Percentiles rank a stretch among this genome's conserved stretches.
Conservation (phyloP, 2,888 invertebrate species). For the Luperina testacea region DNA sequence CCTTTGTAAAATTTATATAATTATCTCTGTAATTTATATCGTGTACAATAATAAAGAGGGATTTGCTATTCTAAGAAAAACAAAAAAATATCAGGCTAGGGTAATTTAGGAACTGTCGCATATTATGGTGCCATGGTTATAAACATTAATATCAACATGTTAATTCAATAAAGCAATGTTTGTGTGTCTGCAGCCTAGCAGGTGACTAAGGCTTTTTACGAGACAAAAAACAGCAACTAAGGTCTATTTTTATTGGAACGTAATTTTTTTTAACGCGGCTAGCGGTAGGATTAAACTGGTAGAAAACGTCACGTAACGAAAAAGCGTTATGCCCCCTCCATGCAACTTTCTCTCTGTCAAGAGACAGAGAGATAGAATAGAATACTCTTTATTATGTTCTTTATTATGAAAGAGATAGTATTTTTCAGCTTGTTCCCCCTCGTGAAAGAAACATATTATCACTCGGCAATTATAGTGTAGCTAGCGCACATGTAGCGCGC, state of each 20-base stretch:
- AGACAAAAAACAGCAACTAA: background rate
- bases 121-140: background rate
- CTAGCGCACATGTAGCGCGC: no score
- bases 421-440: background rate
- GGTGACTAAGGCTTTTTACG: background rate
- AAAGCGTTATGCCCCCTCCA: background rate
- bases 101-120: no score
- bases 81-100: no score
- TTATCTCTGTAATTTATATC: no score
- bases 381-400: no score
- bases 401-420: no score
- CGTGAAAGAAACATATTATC: background rate
- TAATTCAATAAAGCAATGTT: constrained; percentile 10
- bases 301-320: background rate
- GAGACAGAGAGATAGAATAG: background rate
- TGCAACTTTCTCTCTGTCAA: background rate
- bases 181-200: background rate
- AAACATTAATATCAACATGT: constrained; percentile 7
- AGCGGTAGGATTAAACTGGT: background rate
- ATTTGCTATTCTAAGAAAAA: no score
- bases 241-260: background rate
- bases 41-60: no score
- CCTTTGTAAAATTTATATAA: no score
- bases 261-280: background rate
- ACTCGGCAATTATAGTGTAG: no score